phyloP scores from a whole-genome alignment of 2,888 invertebrate genomes.

The Linnaemya vulpina region DNA sequence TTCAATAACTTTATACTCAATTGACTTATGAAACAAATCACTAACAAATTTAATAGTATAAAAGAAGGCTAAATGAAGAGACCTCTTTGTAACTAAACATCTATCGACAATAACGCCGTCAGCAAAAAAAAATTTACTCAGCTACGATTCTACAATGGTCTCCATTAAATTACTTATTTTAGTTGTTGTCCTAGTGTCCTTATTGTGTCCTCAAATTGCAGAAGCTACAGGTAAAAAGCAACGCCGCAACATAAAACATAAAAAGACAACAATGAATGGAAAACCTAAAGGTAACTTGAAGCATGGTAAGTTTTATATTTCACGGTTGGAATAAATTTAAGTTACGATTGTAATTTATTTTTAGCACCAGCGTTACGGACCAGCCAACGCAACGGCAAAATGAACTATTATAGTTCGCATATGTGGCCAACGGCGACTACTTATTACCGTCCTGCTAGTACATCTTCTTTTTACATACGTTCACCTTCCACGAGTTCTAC shows the following conservation, averaged over 20 bases:
- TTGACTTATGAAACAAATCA: neutral
- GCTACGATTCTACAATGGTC: slow-evolving; percentile 25
- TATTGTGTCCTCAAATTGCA: slow-evolving; percentile 26
- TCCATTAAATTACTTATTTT: slow-evolving; percentile 43
- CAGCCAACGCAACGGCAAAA: slow-evolving; percentile 63
- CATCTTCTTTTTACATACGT: slow-evolving; percentile 35
- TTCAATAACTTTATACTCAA: slow-evolving; percentile 38
- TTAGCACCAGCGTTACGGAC: slow-evolving; percentile 11
- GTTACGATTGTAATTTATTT: neutral
- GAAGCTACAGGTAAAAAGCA: slow-evolving; percentile 41
- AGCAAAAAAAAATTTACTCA: neutral
- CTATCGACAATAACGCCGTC: neutral
- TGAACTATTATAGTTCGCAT: slow-evolving; percentile 57
- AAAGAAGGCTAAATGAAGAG: slow-evolving; percentile 38
- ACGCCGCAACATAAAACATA: slow-evolving; percentile 42
- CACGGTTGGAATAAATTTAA: neutral
- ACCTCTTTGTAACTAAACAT: slow-evolving; percentile 13
- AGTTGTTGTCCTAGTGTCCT: slow-evolving; percentile 24
- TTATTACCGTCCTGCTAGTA: slow-evolving; percentile 44
- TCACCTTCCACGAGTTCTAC: slow-evolving; percentile 26
- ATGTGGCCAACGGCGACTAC: slow-evolving; percentile 53
- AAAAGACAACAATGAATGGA: slow-evolving; percentile 32
- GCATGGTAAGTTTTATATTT: slow-evolving; percentile 22
- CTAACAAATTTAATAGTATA: slow-evolving; percentile 59
- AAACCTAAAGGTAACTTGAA: slow-evolving; percentile 46